Conservation (phyloP, 2,888 invertebrate species). For the Acronicta leporina region DNA sequence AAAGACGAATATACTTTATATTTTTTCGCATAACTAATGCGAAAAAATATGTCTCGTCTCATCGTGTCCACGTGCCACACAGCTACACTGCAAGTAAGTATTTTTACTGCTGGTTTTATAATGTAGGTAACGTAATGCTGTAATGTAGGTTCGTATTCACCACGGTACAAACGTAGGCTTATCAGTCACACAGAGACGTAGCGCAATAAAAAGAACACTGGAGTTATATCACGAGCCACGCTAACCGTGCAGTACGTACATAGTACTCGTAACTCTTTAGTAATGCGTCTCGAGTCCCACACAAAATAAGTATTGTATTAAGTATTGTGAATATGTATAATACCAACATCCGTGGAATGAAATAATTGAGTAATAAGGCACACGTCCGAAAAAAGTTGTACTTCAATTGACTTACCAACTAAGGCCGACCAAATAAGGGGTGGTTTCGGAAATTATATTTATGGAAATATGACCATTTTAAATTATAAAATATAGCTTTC, state of each 20-base stretch:
- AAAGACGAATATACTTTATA: not conserved
- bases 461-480: no score
- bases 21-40: not conserved
- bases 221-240: constrained; percentile 42
- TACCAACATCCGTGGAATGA: no score
- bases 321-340: no score
- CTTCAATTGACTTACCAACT: no score
- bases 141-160: constrained; percentile 16
- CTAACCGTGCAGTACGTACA: constrained; percentile 6
- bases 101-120: constrained; percentile 34
- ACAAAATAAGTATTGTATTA: no score
- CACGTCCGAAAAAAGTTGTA: no score
- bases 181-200: constrained; percentile 45
- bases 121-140: constrained; percentile 44
- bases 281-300: not conserved
- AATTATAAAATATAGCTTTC: no score
- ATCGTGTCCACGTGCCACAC: constrained; percentile 11
- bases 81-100: constrained; percentile 11
- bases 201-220: constrained; percentile 43
- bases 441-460: no score
- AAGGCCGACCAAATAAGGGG: no score
- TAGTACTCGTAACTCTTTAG: constrained; percentile 16
- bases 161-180: constrained; percentile 30
- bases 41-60: not conserved
- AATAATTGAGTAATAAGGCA: no score